A percentile compares a stretch with the other conserved stretches of the same genome.
These are phyloP conservation scores for Morelia viridis DNA, from an alignment of 2,797 vertebrate genomes.

Conservation along the genomic window DNA sequence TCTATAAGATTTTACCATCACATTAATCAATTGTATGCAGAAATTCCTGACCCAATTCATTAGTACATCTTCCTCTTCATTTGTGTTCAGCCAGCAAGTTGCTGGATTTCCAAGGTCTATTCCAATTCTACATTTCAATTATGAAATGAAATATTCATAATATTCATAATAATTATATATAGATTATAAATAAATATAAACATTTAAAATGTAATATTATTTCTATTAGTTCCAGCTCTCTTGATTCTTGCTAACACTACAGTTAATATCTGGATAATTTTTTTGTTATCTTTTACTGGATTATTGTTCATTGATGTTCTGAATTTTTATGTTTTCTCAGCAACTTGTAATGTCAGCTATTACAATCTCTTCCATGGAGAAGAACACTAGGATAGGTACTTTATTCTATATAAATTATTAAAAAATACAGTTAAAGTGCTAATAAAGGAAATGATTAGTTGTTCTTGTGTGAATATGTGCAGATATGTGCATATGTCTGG, in stretches of 20 bases:
- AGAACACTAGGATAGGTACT: not conserved
- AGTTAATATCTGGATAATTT: not conserved
- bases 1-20: too few relatives aligned
- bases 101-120: not conserved
- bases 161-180: too few relatives aligned
- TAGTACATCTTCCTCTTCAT: not conserved
- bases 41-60: too few relatives aligned
- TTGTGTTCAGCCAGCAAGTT: not conserved
- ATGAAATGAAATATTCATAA: not conserved
- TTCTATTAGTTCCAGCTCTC: not conserved
- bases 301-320: not conserved
- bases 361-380: not conserved
- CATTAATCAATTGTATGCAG: not conserved
- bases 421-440: slow-evolving; percentile 23
- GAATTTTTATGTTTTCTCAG: not conserved
- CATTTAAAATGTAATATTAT: not conserved
- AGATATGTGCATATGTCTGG: slow-evolving; percentile 21
- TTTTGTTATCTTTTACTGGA: not conserved
- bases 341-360: not conserved
- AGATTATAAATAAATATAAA: too few relatives aligned
- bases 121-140: not conserved
- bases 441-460: not conserved
- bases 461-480: not conserved
- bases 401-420: slow-evolving; percentile 4
- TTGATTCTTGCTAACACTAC: not conserved